These are phyloP conservation scores for Gryon sp. DNA, from an alignment of 1,140 invertebrate species.

Conservation along the genomic window DNA sequence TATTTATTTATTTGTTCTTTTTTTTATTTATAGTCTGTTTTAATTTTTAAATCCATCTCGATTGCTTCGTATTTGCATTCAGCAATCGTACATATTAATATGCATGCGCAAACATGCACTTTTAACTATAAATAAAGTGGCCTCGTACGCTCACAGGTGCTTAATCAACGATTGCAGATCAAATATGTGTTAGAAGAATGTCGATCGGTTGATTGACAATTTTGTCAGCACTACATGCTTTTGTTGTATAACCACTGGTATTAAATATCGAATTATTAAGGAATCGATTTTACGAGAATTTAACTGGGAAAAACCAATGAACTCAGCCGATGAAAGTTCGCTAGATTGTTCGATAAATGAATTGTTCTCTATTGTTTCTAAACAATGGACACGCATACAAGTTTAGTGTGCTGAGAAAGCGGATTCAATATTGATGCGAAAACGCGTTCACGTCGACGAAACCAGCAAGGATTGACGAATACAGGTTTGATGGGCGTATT, in stretches of 20 bases:
- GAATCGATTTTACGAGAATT: constrained; percentile 38
- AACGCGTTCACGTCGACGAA: constrained; percentile 12
- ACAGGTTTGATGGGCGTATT: constrained; percentile 9
- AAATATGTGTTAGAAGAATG: constrained; percentile 29
- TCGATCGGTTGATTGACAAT: constrained; percentile 50
- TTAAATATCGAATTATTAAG: constrained; percentile 50
- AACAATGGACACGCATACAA: constrained; percentile 57
- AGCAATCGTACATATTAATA: constrained; percentile 24
- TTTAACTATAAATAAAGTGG: constrained; percentile 37
- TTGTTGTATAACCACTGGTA: constrained; percentile 28
- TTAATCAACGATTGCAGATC: constrained; percentile 40
- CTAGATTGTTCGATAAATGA: constrained; percentile 56
- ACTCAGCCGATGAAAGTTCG: constrained; percentile 50
- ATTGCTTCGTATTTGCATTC: constrained; percentile 23
- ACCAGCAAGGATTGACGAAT: constrained; percentile 24
- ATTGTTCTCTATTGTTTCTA: constrained; percentile 60
- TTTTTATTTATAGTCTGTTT: constrained; percentile 1
- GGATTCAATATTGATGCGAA: constrained; percentile 55
- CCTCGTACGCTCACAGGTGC: background rate
- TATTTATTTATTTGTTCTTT: too few relatives aligned
- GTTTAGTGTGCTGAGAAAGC: constrained; percentile 44
- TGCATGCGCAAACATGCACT: constrained; percentile 14
- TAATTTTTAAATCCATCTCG: constrained; percentile 21
- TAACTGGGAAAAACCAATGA: constrained; percentile 44
- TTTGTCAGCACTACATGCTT: constrained; percentile 25